These are phyloP conservation scores for Phaenicophaeus curvirostris DNA, from an alignment of 2,797 vertebrate species.

Conservation along the genomic window DNA sequence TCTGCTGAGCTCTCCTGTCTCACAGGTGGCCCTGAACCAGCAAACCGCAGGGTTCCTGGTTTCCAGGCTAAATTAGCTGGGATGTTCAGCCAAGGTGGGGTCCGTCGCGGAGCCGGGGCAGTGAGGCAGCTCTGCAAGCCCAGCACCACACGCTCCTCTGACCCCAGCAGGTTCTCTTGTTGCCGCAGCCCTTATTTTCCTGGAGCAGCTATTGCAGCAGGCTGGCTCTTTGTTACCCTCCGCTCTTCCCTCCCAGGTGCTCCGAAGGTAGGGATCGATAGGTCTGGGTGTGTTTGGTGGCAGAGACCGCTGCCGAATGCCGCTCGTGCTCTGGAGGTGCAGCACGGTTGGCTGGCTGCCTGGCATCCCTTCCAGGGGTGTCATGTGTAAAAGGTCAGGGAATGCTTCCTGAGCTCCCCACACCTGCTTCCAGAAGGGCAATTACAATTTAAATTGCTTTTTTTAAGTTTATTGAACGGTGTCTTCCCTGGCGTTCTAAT, in stretches of 20 bases:
- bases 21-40: background rate
- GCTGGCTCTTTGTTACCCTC: slow-evolving; percentile 61
- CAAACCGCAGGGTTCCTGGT: fast-evolving
- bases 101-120: background rate
- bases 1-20: background rate
- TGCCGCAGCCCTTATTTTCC: slow-evolving; percentile 59
- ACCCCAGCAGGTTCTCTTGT: slow-evolving; percentile 64
- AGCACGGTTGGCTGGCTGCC: background rate
- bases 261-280: background rate
- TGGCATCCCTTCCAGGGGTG: background rate
- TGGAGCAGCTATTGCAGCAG: slow-evolving; percentile 52
- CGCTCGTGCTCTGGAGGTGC: background rate
- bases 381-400: slow-evolving; percentile 25
- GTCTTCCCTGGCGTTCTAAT: background rate
- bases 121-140: slow-evolving; percentile 61
- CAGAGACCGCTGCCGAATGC: background rate
- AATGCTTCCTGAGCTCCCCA: background rate
- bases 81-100: too few relatives aligned
- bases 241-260: slow-evolving; percentile 1
- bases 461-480: fast-evolving
- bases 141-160: slow-evolving; percentile 2
- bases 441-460: background rate
- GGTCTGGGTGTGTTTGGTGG: background rate
- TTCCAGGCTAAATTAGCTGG: background rate
- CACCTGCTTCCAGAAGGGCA: background rate